Conservation (phyloP, 2,888 invertebrate species). For the Caradrina kadenii region DNA sequence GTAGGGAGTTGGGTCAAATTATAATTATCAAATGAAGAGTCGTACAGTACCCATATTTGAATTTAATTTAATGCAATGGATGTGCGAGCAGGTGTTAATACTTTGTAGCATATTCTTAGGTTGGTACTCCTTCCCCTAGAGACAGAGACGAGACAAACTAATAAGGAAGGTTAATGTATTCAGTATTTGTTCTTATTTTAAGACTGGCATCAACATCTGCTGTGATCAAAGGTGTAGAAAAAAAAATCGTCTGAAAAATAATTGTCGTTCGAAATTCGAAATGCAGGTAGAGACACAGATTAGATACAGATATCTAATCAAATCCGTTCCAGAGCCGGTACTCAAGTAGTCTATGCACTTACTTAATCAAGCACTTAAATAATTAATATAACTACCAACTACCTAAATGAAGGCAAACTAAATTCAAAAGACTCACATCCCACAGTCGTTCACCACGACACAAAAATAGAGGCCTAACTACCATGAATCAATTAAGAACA, state of each 20-base stretch:
- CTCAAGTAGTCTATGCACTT: too few relatives aligned
- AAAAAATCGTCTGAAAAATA: constrained; percentile 1
- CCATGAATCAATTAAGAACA: constrained; percentile 56
- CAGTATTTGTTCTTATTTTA: constrained; percentile 8
- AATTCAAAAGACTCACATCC: background rate
- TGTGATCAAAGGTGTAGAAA: background rate
- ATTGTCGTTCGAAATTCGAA: background rate
- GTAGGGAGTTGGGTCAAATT: background rate
- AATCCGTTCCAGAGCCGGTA: too few relatives aligned
- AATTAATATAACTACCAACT: too few relatives aligned
- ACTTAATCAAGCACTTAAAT: too few relatives aligned
- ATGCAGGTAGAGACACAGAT: too few relatives aligned
- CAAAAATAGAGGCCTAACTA: constrained; percentile 29
- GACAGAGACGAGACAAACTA: background rate
- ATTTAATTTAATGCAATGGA: too few relatives aligned
- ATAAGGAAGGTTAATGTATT: constrained; percentile 2
- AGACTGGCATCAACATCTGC: constrained; percentile 23
- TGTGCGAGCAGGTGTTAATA: constrained; percentile 28
- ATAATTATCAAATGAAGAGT: background rate
- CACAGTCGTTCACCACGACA: background rate
- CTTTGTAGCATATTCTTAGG: constrained; percentile 27
- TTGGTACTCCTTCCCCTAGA: constrained; percentile 29
- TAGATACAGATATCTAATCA: too few relatives aligned
- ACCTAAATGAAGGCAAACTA: background rate
- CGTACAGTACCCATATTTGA: background rate